Conservation (phyloP, 2,888 invertebrate genomes). For the Trypoxylon attenuatum region DNA sequence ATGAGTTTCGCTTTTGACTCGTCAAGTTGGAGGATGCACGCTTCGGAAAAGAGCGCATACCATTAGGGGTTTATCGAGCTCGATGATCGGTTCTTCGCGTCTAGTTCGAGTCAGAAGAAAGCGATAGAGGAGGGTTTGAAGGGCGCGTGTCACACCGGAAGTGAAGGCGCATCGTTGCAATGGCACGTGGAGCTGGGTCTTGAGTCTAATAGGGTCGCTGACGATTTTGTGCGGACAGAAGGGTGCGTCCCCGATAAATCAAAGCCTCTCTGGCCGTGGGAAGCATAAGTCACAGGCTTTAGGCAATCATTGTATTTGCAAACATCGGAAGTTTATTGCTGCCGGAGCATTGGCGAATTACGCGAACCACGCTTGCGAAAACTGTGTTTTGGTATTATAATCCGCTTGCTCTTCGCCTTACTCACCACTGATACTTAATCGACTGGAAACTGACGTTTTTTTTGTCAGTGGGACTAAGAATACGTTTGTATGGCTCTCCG, state of each 20-base stretch:
- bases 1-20: too few relatives aligned
- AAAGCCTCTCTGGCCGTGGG: constrained; percentile 66
- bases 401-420: too few relatives aligned
- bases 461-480: too few relatives aligned
- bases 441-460: too few relatives aligned
- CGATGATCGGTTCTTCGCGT: constrained; percentile 37
- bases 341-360: constrained; percentile 8
- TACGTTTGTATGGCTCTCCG: too few relatives aligned
- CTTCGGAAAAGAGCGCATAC: background rate
- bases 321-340: constrained; percentile 59
- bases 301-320: constrained; percentile 63
- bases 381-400: too few relatives aligned
- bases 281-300: constrained; percentile 64
- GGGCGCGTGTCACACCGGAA: constrained; percentile 68
- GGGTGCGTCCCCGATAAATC: constrained; percentile 64
- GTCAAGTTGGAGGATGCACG: too few relatives aligned
- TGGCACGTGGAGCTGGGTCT: constrained; percentile 62
- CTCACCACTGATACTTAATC: too few relatives aligned
- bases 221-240: constrained; percentile 53
- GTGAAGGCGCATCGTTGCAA: constrained; percentile 67
- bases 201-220: constrained; percentile 53
- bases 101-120: background rate
- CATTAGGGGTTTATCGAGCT: constrained; percentile 31
- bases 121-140: constrained; percentile 16
- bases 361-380: background rate